Evolutionary conservation across 2,113 vertebrate genomes (phyloP), one percentile per base, ranked within the genome.

Genomic region (Dromiciops gliroides): DNA sequence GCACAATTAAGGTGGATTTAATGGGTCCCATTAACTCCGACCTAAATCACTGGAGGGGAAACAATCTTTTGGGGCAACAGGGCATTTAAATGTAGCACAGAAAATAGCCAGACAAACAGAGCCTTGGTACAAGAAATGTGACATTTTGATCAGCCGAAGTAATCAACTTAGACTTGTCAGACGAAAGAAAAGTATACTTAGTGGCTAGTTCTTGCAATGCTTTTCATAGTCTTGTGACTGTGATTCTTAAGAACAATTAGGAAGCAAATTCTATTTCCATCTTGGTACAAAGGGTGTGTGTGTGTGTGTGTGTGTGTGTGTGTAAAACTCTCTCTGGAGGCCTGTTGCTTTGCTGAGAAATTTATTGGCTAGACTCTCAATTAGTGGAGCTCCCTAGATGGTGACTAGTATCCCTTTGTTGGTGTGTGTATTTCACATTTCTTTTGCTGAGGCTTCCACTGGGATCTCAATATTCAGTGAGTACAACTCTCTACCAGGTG

Each of bases 1-100:
- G 92, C 95, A 97, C 6, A 94, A 94, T 16, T 96, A 95, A 98
- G 97, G 94, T 96, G 48, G 75, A 98, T 95, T 97, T 98, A 97
- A 97, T 97, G 91, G 92, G 53, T 98, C 48, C 91, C 94, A 96
- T 98, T 97, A 98, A 98, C 50, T 50, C 95, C 95, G 96, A 91
- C 51, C 50, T 98, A 95, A 97, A 98, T 97, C 97, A 88, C 60
- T 94, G 94, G 95, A 98, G 96, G 92, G 53, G 97, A 98, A 98
- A 95, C 90, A 95, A 96, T 91, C 93, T 92, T 51, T 90, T 95
- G 94, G 95, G 94, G 96, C 48, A 95, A 96, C 98, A 97, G 93
- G 88, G 11, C 48, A 94, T 95, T 95, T 95, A 97, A 98, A 96
- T 3, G 0, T 91, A 93, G 91, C 97, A 93, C 89, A 98, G 95